Evolutionary conservation across 2,888 invertebrate species (phyloP).

Genomic region (Allophyes oxyacanthae): DNA sequence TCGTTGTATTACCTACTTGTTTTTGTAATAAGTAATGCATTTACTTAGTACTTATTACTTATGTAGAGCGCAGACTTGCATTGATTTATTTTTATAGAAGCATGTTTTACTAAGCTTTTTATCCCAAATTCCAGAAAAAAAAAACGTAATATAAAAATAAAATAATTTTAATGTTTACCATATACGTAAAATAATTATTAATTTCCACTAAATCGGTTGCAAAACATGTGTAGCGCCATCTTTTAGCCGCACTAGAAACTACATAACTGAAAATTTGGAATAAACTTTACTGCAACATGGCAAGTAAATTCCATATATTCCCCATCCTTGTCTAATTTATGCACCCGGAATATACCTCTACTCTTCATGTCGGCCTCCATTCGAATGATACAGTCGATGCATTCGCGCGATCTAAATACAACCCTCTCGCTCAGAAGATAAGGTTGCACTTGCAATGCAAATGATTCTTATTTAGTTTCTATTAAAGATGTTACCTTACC

Average conservation of each 20-base stretch:
- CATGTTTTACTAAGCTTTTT: constrained; percentile 4
- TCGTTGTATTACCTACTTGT: no score
- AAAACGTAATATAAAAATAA: background rate
- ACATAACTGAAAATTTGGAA: constrained; percentile 68
- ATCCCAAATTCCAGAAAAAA: background rate
- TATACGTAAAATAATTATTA: background rate
- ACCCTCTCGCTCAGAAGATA: constrained; percentile 72
- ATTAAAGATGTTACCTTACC: constrained; percentile 75
- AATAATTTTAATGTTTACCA: constrained; percentile 32
- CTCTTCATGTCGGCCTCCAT: constrained; percentile 68
- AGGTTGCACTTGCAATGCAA: constrained; percentile 86
- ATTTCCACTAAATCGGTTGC: constrained; percentile 21
- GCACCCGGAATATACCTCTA: constrained; percentile 64
- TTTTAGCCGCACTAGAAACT: constrained; percentile 73
- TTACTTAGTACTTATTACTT: background rate
- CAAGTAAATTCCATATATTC: constrained; percentile 69
- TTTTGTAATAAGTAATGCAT: no score
- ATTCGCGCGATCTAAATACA: constrained; percentile 72
- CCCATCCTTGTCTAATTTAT: constrained; percentile 70
- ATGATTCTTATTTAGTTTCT: constrained; percentile 67
- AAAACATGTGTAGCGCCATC: constrained; percentile 78
- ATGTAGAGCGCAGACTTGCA: background rate
- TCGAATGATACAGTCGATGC: constrained; percentile 68
- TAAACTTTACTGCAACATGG: constrained; percentile 77
- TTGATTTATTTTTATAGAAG: background rate